A percentile compares a stretch with the other conserved stretches of the same genome.
Conservation (phyloP, 2,888 invertebrate species). For the Achlya flavicornis region DNA sequence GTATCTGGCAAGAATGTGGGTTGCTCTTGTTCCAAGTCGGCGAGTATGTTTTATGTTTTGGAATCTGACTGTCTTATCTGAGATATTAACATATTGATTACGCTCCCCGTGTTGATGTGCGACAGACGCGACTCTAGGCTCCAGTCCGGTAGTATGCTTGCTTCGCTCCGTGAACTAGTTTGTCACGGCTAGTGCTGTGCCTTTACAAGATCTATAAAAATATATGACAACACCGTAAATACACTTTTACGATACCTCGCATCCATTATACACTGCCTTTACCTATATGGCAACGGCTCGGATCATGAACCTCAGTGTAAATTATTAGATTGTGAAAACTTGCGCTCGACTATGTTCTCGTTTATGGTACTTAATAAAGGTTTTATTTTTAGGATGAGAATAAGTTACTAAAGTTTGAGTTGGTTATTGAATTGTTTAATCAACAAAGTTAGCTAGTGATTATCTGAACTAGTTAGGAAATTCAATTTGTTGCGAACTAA, state of each 20-base stretch:
- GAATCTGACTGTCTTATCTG: conserved; percentile 76
- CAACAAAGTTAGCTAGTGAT: neutral
- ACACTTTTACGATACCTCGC: conserved; percentile 57
- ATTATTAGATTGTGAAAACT: conserved; percentile 57
- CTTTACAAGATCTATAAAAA: conserved; percentile 53
- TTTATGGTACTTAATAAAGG: conserved; percentile 42
- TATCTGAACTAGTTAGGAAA: neutral
- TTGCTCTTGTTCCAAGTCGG: conserved; percentile 67
- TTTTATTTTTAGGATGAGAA: conserved; percentile 16
- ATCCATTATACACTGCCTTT: conserved; percentile 47
- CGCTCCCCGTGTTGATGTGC: conserved; percentile 73
- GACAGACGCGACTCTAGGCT: conserved; percentile 53
- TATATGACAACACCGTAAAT: conserved; percentile 63
- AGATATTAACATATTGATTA: conserved; percentile 81
- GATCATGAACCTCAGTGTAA: conserved; percentile 53
- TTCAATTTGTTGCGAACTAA: neutral
- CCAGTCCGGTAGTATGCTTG: conserved; percentile 34
- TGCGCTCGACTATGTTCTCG: conserved; percentile 37
- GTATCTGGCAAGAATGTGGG: conserved; percentile 69
- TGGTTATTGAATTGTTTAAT: neutral
- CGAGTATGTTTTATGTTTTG: conserved; percentile 67
- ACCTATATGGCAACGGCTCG: conserved; percentile 40
- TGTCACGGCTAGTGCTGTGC: conserved; percentile 55
- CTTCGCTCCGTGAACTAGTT: conserved; percentile 53
- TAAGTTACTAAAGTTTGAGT: neutral